Evolutionary conservation across 2,113 vertebrate species (phyloP), one percentile per base, ranked within the genome.

Genomic region (Pterocles orientalis): DNA sequence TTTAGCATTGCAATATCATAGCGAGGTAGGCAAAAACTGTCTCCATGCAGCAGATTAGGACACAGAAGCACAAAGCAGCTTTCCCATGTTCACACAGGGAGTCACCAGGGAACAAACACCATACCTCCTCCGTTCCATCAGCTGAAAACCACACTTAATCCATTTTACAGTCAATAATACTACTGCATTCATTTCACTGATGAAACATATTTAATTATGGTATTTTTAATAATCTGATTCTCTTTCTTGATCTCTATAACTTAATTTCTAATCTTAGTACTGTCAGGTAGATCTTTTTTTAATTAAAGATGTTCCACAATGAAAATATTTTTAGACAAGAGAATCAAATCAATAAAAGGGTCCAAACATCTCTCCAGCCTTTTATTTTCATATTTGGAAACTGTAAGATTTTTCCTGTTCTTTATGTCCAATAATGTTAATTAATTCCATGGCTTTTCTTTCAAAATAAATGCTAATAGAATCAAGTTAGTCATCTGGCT

Each of bases 401-500:
- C 4, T 3, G 4, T 8, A 71, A 31, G 12, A 41, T 20, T 57
- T 61, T 47, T 66, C 21, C 15, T 39, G 31, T 62, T 58, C 29
- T 60, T 82, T 65, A 36, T 18, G 18, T 51, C 33, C 31, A 61
- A 12, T 18, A 47, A 10, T 2, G 14, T 26, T 51, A 75, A 41
- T 29, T 10, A 75, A 51, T 26, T 1, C 18, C n/a, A 18, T 43
- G 28, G 24, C 10, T 12, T 70, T 56, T 51, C 31, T 79, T 75
- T 53, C 29, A 36, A 41, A 12, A 66, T 15, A 45, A 28, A 56
- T 24, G 7, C 11, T 56, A 78, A 48, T 33, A 51, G 8, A 80
- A 60, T 5, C 7, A 75, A 47, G 0, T n/a, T 24, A 45, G 25
- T 65, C 1, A 75, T 34, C 24, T 19, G 11, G 0, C 20, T 92